A percentile compares a stretch with the other conserved stretches of the same genome.
These are phyloP conservation scores for Numenius phaeopus DNA, from an alignment of 2,797 vertebrate genomes.

Conservation along the genomic window DNA sequence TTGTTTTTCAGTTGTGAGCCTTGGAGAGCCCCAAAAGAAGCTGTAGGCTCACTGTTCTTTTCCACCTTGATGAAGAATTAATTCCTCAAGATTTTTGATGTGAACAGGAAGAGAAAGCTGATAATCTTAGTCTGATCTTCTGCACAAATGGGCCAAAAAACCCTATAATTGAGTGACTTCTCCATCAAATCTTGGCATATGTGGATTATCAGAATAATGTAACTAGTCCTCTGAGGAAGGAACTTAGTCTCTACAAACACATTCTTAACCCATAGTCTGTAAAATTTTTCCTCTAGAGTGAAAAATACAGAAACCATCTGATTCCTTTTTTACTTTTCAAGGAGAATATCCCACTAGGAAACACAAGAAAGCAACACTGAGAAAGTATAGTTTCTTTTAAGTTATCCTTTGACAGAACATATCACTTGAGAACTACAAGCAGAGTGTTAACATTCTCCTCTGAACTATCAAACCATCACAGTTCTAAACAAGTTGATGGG, in stretches of 20 bases:
- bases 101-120: neutral
- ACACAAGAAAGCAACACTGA: neutral
- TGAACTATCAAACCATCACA: neutral
- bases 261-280: neutral
- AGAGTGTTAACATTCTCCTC: neutral
- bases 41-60: neutral
- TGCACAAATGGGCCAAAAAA: neutral
- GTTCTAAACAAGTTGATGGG: neutral
- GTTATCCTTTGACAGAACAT: neutral
- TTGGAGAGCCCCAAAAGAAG: neutral
- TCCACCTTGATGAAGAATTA: neutral
- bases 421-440: neutral
- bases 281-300: neutral
- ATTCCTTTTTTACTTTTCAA: neutral
- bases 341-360: neutral
- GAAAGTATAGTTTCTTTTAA: neutral
- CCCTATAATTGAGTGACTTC: rapidly evolving
- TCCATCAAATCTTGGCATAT: neutral
- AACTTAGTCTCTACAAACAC: neutral
- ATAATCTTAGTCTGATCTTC: neutral
- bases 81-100: neutral
- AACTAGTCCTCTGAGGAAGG: neutral
- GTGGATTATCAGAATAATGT: neutral
- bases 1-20: neutral
- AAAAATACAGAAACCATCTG: neutral